Base-by-base conservation (phyloP, 2,113 vertebrate genomes). In the Nannospalax galili region DNA sequence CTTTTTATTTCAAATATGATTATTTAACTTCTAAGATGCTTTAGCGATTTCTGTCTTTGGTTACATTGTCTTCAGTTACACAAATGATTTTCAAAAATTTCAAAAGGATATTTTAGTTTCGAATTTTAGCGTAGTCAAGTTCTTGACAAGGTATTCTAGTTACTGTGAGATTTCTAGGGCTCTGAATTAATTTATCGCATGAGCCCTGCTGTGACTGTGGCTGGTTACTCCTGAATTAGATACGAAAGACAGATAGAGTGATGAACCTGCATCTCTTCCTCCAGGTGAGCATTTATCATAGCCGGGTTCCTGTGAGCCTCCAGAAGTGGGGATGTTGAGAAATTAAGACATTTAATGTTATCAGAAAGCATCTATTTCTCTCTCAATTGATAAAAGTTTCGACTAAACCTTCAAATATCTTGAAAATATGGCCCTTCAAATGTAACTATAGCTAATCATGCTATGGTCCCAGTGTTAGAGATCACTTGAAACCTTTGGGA, bases 181-280 rank as follows among this genome's bases (percentile, higher is more conserved):
- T 97, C 94, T 95, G 97, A 96, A 97, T 97, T 98, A 98, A 97
- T 98, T 96, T 97, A 97, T 98, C 97, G 98, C 42, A 79, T 98
- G 97, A 98, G 79, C 79, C 92, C 95, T 97, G 95, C 95, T 98
- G 96, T 95, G 92, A 97, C 96, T 89, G 97, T 98, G 98, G 97
- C 97, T 97, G 95, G 96, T 97, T 97, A 98, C 98, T 97, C 98
- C 97, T 98, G 97, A 93, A 98, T 96, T 96, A 97, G 96, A 96
- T 96, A 96, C 96, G 97, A 97, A 97, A 93, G 81, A 95, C 84
- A 92, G 84, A 95, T 93, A 96, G 95, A 96, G 84, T 96, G 58
- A 94, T 96, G 87, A 96, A 82, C n/a, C 52, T 85, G 72, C n/a
- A 86, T 95, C 74, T 89, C 56, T 94, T 92, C 52, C 40, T 56